Percentiles rank a stretch among this genome's conserved stretches.
Evolutionary conservation across 2,797 vertebrate genomes (phyloP).

Genomic region (Thalassophryne amazonica): DNA sequence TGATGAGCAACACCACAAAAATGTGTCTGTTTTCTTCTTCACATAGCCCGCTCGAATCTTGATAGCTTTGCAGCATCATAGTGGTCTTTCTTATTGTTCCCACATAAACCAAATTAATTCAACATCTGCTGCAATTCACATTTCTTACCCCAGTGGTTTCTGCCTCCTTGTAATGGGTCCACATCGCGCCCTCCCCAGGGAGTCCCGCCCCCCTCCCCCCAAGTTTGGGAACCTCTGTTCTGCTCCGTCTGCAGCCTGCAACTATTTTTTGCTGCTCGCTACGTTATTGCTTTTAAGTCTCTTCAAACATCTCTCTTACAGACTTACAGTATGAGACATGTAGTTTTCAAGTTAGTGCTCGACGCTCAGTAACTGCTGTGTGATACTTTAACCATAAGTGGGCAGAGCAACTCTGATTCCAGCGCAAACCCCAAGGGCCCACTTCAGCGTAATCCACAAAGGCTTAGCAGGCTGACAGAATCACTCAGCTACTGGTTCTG

Average conservation of each 20-base stretch:
- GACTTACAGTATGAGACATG: not conserved
- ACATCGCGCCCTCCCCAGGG: too few species aligned
- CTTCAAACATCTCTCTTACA: not conserved
- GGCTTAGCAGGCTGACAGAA: conserved; percentile 69
- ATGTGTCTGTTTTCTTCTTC: too few species aligned
- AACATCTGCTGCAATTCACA: too few species aligned
- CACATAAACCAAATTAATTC: too few species aligned
- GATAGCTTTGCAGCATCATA: too few species aligned
- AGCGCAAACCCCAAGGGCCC: conserved; percentile 56
- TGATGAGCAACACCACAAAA: too few species aligned
- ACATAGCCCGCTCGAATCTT: too few species aligned
- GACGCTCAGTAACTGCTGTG: conserved; percentile 16
- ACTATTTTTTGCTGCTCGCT: not conserved
- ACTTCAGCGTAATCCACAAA: conserved; percentile 60
- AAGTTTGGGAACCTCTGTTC: too few species aligned
- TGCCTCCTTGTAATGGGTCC: too few species aligned
- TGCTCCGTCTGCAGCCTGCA: not conserved
- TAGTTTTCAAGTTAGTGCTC: conserved; percentile 3
- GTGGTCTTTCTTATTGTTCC: too few species aligned
- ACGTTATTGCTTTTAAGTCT: not conserved
- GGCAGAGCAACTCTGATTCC: conserved; percentile 44
- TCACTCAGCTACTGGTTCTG: conserved; percentile 67
- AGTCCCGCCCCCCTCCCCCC: too few species aligned
- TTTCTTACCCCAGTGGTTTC: too few species aligned
- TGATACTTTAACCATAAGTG: conserved; percentile 49